Conservation (phyloP, 2,888 invertebrate genomes). For the Acanthosepion lycidas region DNA sequence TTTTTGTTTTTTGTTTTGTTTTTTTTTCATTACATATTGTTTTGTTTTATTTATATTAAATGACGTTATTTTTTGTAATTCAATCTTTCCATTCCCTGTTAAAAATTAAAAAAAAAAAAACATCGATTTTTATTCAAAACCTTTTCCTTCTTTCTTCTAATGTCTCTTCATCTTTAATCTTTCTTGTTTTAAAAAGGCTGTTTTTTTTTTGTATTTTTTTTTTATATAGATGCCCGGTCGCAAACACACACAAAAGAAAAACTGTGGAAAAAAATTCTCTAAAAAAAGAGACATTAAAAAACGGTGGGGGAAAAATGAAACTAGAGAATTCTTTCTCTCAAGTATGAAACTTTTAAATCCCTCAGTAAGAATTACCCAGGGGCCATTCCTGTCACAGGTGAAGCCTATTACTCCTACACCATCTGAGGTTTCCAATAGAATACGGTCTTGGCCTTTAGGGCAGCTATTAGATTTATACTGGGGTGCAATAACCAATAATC, state of each 20-base stretch:
- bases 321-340: neutral
- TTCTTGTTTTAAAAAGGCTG: neutral
- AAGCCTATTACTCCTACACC: neutral
- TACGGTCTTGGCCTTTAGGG: neutral
- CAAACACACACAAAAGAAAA: neutral
- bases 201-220: neutral
- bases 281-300: neutral
- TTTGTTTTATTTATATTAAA: neutral
- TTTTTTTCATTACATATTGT: neutral
- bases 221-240: neutral
- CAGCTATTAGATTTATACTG: neutral
- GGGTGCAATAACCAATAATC: neutral
- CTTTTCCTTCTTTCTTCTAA: neutral
- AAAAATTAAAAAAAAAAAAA: neutral
- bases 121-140: neutral
- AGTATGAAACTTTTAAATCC: neutral
- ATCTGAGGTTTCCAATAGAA: neutral
- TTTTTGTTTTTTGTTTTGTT: neutral
- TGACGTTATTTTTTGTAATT: neutral
- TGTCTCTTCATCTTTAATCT: neutral
- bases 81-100: neutral
- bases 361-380: conserved; percentile 3
- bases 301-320: neutral
- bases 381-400: conserved; percentile 16
- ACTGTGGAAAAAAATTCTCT: neutral